A percentile compares a stretch with the other conserved stretches of the same genome.
Evolutionary conservation across 1,140 invertebrate species (phyloP).

Genomic region (Neodiprion lecontei): DNA sequence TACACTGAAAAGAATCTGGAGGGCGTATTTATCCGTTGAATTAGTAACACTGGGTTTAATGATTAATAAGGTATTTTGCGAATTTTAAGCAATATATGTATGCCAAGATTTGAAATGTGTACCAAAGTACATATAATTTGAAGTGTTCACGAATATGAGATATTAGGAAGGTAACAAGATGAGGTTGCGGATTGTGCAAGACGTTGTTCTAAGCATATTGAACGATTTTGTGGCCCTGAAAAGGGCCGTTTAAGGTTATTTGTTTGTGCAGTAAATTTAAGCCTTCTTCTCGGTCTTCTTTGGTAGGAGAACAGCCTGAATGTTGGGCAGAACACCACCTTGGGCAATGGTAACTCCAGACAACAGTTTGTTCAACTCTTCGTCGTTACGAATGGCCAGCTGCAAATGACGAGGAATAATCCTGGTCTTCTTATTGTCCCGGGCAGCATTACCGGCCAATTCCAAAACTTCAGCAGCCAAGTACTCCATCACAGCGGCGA

Average conservation of each 20-base stretch:
- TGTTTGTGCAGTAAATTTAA: neutral
- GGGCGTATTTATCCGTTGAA: too few relatives aligned
- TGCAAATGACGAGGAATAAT: constrained; percentile 85
- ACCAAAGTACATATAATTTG: too few relatives aligned
- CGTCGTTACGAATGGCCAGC: constrained; percentile 82
- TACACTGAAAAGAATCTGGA: too few relatives aligned
- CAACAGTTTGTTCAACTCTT: constrained; percentile 73
- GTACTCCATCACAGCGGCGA: constrained; percentile 47
- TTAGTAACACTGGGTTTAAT: too few relatives aligned
- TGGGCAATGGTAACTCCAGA: constrained; percentile 72
- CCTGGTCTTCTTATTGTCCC: constrained; percentile 68
- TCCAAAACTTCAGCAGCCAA: constrained; percentile 72
- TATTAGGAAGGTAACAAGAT: too few relatives aligned
- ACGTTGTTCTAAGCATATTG: too few relatives aligned
- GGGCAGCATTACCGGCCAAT: constrained; percentile 80
- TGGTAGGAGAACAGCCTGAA: constrained; percentile 68
- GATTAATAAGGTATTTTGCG: too few relatives aligned
- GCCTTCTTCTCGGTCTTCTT: constrained; percentile 58
- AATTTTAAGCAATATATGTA: too few relatives aligned
- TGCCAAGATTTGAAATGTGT: too few relatives aligned
- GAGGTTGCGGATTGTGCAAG: too few relatives aligned
- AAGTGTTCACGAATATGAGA: too few relatives aligned
- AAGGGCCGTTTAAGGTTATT: neutral
- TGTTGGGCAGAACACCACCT: constrained; percentile 73
- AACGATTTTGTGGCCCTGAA: neutral